These are phyloP conservation scores for Urocolius indicus DNA, from an alignment of 2,113 vertebrate genomes.

Conservation along the genomic window DNA sequence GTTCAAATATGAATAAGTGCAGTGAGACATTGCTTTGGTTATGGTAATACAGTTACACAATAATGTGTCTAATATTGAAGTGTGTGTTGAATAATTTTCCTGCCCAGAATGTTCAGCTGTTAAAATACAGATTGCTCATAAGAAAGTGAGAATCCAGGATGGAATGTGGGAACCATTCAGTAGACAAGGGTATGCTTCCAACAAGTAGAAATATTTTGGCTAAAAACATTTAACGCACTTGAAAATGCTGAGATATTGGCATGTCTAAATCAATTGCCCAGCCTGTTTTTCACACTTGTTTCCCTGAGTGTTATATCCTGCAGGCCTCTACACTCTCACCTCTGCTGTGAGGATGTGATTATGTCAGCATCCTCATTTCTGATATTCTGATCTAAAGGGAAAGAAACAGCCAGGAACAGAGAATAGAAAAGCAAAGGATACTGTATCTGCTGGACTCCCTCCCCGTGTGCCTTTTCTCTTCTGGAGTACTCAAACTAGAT, in stretches of 20 bases:
- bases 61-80: not conserved
- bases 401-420: not conserved
- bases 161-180: not conserved
- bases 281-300: not conserved
- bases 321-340: not conserved
- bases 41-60: not conserved
- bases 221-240: not conserved
- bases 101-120: not conserved
- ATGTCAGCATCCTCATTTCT: not conserved
- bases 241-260: not conserved
- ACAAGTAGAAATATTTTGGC: not conserved
- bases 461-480: not conserved
- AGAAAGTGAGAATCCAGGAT: not conserved
- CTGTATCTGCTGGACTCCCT: not conserved
- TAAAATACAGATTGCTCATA: not conserved
- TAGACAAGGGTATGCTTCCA: not conserved
- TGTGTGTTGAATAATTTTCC: not conserved
- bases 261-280: not conserved
- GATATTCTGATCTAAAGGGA: not conserved
- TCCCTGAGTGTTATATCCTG: not conserved
- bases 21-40: not conserved
- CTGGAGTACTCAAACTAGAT: not conserved
- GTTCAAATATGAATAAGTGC: not conserved
- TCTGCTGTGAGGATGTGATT: not conserved
- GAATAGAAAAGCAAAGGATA: not conserved